Evolutionary conservation across 2,113 vertebrate genomes (phyloP), one percentile per base, ranked within the genome.

Genomic region (Corapipo altera): DNA sequence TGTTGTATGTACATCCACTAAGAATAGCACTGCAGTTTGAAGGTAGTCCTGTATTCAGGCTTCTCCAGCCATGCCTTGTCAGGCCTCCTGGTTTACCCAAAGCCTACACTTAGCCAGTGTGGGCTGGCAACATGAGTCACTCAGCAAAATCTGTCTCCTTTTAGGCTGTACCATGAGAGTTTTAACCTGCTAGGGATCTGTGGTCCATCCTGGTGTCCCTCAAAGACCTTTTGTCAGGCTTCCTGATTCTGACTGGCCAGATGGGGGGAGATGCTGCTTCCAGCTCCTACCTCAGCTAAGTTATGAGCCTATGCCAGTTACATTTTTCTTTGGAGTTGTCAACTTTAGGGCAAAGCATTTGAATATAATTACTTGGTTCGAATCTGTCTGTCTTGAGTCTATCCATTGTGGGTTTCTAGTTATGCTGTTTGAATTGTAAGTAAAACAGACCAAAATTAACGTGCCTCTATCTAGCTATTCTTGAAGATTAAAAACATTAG

Each of bases 81-180:
- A 26, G 72, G 44, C 73, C 85, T 59, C 49, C 12, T 57, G 74
- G 69, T 79, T 82, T 96, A 87, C 91, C 78, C 88, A 37, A 95
- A 96, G 62, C 93, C 77, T 80, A 27, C 83, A 48, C 28, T 82
- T 96, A 96, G 82, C 89, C 80, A 82, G 27, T 62, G 58, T 96
- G 93, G 94, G 77, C 62, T 96, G 91, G 90, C 93, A 78, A 80
- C 43, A 5, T 19, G 93, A 97, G 59, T 90, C 73, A 13, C 22
- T 62, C 74, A 43, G 74, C 92, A 91, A 55, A 80, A 11, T 61
- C 70, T 86, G 66, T 61, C 64, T 92, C 41, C 19, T 88, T 85
- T 94, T 88, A 70, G 78, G 74, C 57, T 93, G 41, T 70, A 88
- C 51, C n/a, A 11, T 58, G 74, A 75, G 58, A 89, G n/a, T 72